Evolutionary conservation across 2,113 vertebrate genomes (phyloP).

Genomic region (Microtus oregoni): DNA sequence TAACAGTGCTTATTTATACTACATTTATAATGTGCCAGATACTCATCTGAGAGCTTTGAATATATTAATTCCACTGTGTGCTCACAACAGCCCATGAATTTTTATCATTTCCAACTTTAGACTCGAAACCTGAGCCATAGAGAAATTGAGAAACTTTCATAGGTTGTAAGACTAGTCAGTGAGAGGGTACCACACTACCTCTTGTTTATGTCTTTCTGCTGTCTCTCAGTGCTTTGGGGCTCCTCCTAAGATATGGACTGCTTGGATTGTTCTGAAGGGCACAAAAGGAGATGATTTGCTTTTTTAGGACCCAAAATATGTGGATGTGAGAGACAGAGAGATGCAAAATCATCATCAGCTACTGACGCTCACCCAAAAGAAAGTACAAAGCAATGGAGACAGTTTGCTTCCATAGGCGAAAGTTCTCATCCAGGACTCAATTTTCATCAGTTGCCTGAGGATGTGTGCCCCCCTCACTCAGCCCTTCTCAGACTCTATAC

Average conservation of each 20-base stretch:
- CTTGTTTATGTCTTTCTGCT: not conserved
- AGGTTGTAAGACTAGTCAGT: not conserved
- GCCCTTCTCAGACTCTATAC: not conserved
- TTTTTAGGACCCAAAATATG: not conserved
- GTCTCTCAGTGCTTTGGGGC: not conserved
- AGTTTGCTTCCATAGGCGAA: not conserved
- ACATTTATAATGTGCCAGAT: not conserved
- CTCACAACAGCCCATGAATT: not conserved
- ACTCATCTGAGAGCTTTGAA: not conserved
- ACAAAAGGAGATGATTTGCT: not conserved
- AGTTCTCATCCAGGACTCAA: not conserved
- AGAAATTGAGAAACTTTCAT: not conserved
- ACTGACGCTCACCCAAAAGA: not conserved
- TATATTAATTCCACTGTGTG: not conserved
- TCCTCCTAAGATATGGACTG: not conserved
- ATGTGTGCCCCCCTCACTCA: not conserved
- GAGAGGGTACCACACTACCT: not conserved
- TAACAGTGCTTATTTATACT: not conserved
- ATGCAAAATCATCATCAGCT: not conserved
- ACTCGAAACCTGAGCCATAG: not conserved
- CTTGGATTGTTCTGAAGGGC: not conserved
- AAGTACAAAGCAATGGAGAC: not conserved
- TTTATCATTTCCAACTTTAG: not conserved
- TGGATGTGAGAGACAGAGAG: not conserved
- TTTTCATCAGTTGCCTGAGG: not conserved